A percentile compares a stretch with the other conserved stretches of the same genome.
Conservation (phyloP, 1,140 invertebrate genomes). For the Drosophila neocordata region DNA sequence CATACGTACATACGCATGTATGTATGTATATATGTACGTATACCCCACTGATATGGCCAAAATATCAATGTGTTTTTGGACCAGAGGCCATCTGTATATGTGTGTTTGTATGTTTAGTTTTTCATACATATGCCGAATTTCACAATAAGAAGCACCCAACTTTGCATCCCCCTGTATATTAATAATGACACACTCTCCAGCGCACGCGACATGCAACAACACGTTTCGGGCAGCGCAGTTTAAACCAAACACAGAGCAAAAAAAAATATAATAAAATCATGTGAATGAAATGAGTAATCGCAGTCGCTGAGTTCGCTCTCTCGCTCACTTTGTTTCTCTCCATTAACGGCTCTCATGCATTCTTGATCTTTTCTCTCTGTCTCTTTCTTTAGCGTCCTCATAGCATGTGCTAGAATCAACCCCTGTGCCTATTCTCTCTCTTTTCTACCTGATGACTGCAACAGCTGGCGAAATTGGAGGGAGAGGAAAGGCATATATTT, state of each 20-base stretch:
- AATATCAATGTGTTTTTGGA: not conserved
- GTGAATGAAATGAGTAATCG: constrained; percentile 35
- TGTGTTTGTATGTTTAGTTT: not conserved
- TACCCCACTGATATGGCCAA: not conserved
- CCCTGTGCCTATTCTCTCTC: not conserved
- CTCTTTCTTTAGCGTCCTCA: not conserved
- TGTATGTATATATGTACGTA: not conserved
- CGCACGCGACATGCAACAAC: constrained; percentile 67
- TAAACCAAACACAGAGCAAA: constrained; percentile 21
- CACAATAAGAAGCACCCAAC: constrained; percentile 18
- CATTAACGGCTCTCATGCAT: not conserved
- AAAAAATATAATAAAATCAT: constrained; percentile 27
- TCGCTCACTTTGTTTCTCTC: constrained; percentile 1
- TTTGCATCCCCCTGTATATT: constrained; percentile 37
- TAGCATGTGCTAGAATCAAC: not conserved
- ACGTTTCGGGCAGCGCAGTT: constrained; percentile 23
- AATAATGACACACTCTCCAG: constrained; percentile 47
- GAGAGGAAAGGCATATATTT: not conserved
- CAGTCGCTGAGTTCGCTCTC: constrained; percentile 4
- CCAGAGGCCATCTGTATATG: too few species aligned
- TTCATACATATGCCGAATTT: constrained; percentile 15
- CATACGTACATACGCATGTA: not conserved
- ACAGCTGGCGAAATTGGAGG: not conserved
- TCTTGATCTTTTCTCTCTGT: constrained; percentile 12
- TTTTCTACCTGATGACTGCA: constrained; percentile 12